Percentiles rank a stretch among this genome's conserved stretches.
phyloP scores from a whole-genome alignment of 2,888 invertebrate species.

The Shargacucullia verbasci region DNA sequence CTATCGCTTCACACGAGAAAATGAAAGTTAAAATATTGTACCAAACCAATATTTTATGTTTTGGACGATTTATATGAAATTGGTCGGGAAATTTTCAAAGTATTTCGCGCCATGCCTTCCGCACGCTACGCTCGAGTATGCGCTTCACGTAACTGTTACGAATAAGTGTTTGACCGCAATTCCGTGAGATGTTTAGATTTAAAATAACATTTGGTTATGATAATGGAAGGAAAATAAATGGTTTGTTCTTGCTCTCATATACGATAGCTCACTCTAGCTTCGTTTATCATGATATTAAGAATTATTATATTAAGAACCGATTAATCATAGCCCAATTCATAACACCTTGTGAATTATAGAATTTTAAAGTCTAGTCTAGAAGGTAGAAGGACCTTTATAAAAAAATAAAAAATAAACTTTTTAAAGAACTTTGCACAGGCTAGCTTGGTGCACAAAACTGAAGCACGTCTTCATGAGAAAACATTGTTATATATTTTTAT shows the following conservation, averaged over 20 bases:
- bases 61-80: conserved; percentile 64
- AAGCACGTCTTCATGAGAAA: no score
- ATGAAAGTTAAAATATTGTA: conserved; percentile 69
- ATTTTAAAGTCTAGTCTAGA: no score
- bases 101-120: conserved; percentile 42
- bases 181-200: conserved; percentile 46
- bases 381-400: no score
- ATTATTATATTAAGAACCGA: no score
- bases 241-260: conserved; percentile 5
- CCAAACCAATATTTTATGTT: conserved; percentile 69
- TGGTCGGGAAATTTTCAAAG: conserved; percentile 52
- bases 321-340: no score
- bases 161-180: conserved; percentile 57
- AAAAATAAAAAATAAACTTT: no score
- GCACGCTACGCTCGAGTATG: conserved; percentile 31
- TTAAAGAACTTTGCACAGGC: no score
- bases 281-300: no score
- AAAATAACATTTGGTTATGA: conserved; percentile 42
- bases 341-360: no score
- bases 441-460: no score
- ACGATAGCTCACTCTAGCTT: neutral
- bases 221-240: conserved; percentile 39
- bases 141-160: conserved; percentile 45
- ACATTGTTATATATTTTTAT: no score
- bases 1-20: conserved; percentile 67